Evolutionary conservation across 2,888 invertebrate genomes (phyloP), one percentile per base, ranked within the genome.

Genomic region (Clostera curtula): DNA sequence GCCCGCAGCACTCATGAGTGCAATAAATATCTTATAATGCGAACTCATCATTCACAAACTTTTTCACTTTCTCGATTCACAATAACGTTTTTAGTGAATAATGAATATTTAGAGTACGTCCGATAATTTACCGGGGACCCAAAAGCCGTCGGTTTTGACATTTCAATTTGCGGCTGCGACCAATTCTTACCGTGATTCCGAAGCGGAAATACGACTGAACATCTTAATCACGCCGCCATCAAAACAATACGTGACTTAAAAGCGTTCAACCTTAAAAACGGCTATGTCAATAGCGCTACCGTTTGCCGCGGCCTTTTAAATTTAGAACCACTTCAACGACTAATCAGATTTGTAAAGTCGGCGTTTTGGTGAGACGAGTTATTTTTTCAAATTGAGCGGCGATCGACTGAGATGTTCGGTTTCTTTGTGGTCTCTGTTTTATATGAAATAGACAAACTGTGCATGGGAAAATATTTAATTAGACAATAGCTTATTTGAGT

Each of bases 381-480:
- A 41, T 54, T 51, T 50, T 45, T 38, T 59, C 48, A 51, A 56
- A 62, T 61, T 53, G 57, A 57, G 63, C 67, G 63, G 63, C 58
- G 43, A 56, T 48, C 37, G 51, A 42, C 50, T 49, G 43, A 51
- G 48, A 26, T 29, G 42, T 60, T 60, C 74, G 71, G 72, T 58
- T 41, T 66, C 73, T 77, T 77, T 77, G 72, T 68, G 55, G 45
- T 36, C 38, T 51, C 46, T 40, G 49, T 50, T 48, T n/a, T 56
- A 57, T 61, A 61, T 58, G 55, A 65, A 60, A 68, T 56, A 59
- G 51, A 65, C 57, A 58, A 60, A 49, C 46, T 22, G 36, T 47
- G 63, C 68, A 76, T 82, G 82, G 77, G 82, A 82, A 82, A 80
- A 79, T 71, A 79, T 82, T 79, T 82, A 82, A 83, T 82, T 82